Evolutionary conservation across 2,797 vertebrate species (phyloP).

Genomic region (Tamandua tetradactyla): DNA sequence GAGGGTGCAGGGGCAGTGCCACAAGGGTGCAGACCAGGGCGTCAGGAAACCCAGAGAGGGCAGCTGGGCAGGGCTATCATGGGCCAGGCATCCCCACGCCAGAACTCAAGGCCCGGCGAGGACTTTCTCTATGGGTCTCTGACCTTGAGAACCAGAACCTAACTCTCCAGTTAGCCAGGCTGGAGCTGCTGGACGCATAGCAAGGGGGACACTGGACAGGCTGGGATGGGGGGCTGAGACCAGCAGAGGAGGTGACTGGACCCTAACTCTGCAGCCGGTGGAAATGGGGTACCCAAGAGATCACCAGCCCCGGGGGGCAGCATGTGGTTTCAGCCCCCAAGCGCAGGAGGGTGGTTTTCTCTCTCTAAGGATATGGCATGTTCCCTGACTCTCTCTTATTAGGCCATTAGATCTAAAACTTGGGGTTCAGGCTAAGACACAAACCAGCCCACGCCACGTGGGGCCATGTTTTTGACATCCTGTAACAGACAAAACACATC

Average conservation of each 20-base stretch:
- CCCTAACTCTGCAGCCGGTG: neutral
- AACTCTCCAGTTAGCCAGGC: neutral
- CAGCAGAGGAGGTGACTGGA: accelerated
- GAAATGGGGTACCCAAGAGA: accelerated
- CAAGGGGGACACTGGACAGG: neutral
- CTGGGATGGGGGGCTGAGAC: neutral
- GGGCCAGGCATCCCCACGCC: accelerated
- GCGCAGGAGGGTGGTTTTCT: accelerated
- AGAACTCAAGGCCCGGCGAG: accelerated
- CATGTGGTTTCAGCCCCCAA: accelerated
- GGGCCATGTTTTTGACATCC: neutral
- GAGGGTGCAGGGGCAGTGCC: too few species aligned
- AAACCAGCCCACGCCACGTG: neutral
- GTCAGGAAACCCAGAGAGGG: neutral
- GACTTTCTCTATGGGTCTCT: neutral
- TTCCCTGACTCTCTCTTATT: neutral
- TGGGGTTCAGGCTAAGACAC: neutral
- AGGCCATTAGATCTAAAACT: neutral
- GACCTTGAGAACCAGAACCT: neutral
- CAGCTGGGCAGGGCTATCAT: too few species aligned
- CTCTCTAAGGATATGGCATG: neutral
- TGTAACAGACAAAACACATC: neutral
- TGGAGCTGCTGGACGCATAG: neutral
- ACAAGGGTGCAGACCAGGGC: neutral
- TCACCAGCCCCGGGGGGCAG: accelerated